These are phyloP conservation scores for Chlamydotis undulata DNA, from an alignment of 2,113 vertebrate species.

Conservation along the genomic window DNA sequence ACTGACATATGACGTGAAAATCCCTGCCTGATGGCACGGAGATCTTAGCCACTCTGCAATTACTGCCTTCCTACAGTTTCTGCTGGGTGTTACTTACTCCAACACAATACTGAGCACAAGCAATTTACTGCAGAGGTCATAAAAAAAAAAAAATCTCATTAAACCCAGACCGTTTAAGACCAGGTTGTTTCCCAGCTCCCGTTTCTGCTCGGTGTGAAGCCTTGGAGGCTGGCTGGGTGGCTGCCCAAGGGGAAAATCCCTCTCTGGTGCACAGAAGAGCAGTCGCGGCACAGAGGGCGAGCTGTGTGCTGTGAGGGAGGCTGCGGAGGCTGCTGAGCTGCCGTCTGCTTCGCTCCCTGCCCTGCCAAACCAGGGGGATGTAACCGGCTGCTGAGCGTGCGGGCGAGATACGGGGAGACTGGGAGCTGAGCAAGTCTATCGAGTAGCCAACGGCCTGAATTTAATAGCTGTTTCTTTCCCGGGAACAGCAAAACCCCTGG, in stretches of 20 bases:
- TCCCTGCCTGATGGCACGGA: not conserved
- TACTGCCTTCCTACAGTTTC: conserved; percentile 21
- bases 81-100: conserved; percentile 2
- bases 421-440: not conserved
- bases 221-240: not conserved
- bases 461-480: not conserved
- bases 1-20: conserved; percentile 41
- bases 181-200: conserved; percentile 2
- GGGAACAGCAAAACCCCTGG: not conserved
- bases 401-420: not conserved
- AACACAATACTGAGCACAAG: not conserved
- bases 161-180: conserved; percentile 11
- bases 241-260: not conserved
- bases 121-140: conserved; percentile 50
- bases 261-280: not conserved
- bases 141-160: conserved; percentile 35
- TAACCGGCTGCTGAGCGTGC: not conserved
- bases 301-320: not conserved
- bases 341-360: not conserved
- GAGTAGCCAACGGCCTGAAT: not conserved
- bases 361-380: not conserved
- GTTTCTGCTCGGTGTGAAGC: not conserved
- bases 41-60: conserved; percentile 32
- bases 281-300: rapidly evolving
- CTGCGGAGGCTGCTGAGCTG: not conserved